Evolutionary conservation across 1,140 invertebrate genomes (phyloP).

Genomic region (Dendroctonus ponderosae): DNA sequence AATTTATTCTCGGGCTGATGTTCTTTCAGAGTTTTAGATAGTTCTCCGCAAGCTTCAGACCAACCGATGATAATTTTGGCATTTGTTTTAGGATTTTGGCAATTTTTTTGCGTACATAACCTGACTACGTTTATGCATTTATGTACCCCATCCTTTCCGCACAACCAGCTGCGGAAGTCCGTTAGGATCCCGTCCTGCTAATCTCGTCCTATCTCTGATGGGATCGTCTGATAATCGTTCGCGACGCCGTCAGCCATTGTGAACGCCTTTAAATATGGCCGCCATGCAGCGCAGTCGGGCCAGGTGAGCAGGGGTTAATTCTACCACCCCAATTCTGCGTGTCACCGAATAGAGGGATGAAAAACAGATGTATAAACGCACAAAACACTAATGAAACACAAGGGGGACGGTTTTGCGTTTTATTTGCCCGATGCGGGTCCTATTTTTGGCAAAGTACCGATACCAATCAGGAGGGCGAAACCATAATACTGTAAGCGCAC

Average conservation of each 20-base stretch:
- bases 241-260: constrained; percentile 43
- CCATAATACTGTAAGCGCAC: too few relatives aligned
- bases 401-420: constrained; percentile 27
- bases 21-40: too few relatives aligned
- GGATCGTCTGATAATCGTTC: constrained; percentile 43
- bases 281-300: constrained; percentile 25
- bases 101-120: too few relatives aligned
- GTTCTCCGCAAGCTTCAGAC: too few relatives aligned
- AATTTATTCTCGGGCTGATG: too few relatives aligned
- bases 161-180: constrained; percentile 47
- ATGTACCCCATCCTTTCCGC: constrained; percentile 14
- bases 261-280: constrained; percentile 43
- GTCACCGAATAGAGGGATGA: constrained; percentile 31
- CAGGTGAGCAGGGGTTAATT: constrained; percentile 38
- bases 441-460: constrained; percentile 13
- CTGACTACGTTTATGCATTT: too few relatives aligned
- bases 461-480: too few relatives aligned
- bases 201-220: constrained; percentile 46
- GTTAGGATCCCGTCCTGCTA: constrained; percentile 46
- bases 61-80: too few relatives aligned
- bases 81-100: too few relatives aligned
- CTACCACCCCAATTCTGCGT: constrained; percentile 31
- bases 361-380: constrained; percentile 35
- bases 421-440: constrained; percentile 18
- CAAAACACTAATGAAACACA: constrained; percentile 27